Evolutionary conservation across 2,888 invertebrate genomes (phyloP), one percentile per base, ranked within the genome.

Genomic region (Mythimna loreyi): DNA sequence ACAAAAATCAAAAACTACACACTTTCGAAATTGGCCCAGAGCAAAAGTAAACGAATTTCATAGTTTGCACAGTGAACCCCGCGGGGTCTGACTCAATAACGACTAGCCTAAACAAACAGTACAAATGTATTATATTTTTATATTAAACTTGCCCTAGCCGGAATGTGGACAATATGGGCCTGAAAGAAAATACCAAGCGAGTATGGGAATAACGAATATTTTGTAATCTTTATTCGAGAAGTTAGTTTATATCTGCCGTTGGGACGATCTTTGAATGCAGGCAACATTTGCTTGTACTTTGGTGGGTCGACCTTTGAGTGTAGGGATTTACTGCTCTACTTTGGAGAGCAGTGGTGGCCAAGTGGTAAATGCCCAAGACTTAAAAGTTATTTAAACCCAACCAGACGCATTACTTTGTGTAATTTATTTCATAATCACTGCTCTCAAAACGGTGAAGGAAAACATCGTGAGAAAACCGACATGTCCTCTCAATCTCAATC

Each of bases 121-220:
- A 58, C 52, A 64, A 62, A 75, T 69, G 70, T 65, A 75, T 77
- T 57, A 68, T 74, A 74, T 76, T 78, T 72, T 72, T 72, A 76
- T 73, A 78, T 74, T 74, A 68, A 67, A 73, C 11, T 23, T 36
- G 49, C 52, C 28, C 9, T 28, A 49, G 33, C 43, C 30, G 60
- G 62, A 76, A 76, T 78, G 52, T 55, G 16, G n/a, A 6, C 59
- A 74, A 78, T 73, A 73, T 53, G 36, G 9, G 23, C 21, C 49
- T 57, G 33, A 19, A 40, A 23, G 49, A 52, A 63, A 63, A 74
- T 52, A 40, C 40, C 52, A 30, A 25, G 40, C 16, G n/a, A 25
- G 8, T 53, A 21, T 33, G 5, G 19, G 36, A 33, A 59, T 21
- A 5, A 9, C 33, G 43, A 53, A 78, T 62, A 59, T 47, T 40